Evolutionary conservation across 1,140 invertebrate genomes (phyloP).

Genomic region (Pantala flavescens): DNA sequence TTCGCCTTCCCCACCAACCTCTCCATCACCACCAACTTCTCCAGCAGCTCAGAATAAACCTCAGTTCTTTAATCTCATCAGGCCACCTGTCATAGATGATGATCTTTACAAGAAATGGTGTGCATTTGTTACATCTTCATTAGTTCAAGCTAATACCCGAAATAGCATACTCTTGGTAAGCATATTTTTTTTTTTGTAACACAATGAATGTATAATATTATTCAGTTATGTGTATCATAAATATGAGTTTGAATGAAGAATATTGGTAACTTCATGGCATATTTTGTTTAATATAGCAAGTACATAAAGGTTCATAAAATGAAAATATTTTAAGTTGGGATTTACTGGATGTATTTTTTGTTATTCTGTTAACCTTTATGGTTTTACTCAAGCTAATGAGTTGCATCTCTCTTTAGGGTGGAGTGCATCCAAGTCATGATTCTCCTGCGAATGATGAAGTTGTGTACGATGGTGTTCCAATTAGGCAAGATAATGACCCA

Average conservation of each 20-base stretch:
- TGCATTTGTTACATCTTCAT: conserved; percentile 42
- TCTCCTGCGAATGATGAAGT: conserved; percentile 44
- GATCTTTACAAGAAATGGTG: conserved; percentile 49
- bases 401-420: conserved; percentile 25
- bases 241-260: too few relatives aligned
- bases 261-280: too few relatives aligned
- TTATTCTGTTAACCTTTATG: too few relatives aligned
- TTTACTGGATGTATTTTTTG: too few relatives aligned
- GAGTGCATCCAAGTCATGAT: conserved; percentile 33
- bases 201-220: too few relatives aligned
- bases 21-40: neutral
- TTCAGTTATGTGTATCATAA: too few relatives aligned
- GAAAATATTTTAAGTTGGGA: too few relatives aligned
- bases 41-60: neutral
- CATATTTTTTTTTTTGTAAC: too few relatives aligned
- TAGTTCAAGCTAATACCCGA: conserved; percentile 49
- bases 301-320: too few relatives aligned
- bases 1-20: neutral
- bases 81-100: conserved; percentile 42
- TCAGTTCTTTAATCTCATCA: conserved; percentile 24
- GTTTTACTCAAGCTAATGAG: too few relatives aligned
- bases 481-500: conserved; percentile 36
- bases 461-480: conserved; percentile 42
- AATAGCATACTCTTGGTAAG: conserved; percentile 45
- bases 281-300: too few relatives aligned